Evolutionary conservation across 2,113 vertebrate species (phyloP).

Genomic region (Nymphicus hollandicus): DNA sequence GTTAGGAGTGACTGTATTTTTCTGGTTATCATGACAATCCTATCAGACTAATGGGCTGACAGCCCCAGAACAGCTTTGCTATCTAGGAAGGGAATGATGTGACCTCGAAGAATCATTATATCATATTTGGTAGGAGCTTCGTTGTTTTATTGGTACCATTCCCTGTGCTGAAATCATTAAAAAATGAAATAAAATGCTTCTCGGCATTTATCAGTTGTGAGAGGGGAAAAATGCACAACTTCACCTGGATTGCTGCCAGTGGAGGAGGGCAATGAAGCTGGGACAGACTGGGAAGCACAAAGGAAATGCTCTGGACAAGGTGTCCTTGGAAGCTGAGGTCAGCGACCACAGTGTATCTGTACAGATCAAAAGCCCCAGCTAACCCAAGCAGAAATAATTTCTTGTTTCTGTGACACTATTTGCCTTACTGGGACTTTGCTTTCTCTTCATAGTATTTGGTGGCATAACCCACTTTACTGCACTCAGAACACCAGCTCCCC

Average conservation of each 20-base stretch:
- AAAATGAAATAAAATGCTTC: slow-evolving; percentile 8
- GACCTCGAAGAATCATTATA: slow-evolving; percentile 31
- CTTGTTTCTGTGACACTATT: neutral
- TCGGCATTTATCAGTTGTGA: neutral
- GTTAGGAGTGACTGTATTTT: neutral
- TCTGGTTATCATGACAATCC: slow-evolving; percentile 37
- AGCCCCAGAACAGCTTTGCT: neutral
- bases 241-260: neutral
- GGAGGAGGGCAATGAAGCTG: neutral
- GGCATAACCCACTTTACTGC: neutral
- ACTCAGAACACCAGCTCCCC: neutral
- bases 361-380: neutral
- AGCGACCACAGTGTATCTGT: accelerated
- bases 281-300: neutral
- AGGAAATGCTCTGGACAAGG: neutral
- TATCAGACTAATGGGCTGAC: slow-evolving; percentile 19
- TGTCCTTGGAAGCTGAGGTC: neutral
- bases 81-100: neutral
- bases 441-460: neutral
- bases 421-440: neutral
- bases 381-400: neutral
- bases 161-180: neutral
- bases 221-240: neutral
- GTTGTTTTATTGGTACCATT: slow-evolving; percentile 34
- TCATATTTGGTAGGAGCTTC: slow-evolving; percentile 26